These are phyloP conservation scores for Phragmatobia fuliginosa DNA, from an alignment of 2,888 invertebrate species.

Conservation along the genomic window DNA sequence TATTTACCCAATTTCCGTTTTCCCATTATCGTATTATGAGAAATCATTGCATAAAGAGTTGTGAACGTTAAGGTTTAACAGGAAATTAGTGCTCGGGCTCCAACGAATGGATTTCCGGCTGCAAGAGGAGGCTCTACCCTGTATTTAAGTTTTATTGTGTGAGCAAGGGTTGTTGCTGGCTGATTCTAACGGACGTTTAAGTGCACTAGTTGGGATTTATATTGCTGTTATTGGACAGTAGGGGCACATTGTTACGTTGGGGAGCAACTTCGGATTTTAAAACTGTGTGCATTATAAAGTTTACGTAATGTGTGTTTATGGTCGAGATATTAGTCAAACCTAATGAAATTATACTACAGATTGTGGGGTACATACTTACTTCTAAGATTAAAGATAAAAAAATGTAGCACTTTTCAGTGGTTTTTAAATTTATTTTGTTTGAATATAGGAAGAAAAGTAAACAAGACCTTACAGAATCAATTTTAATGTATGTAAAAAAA, in stretches of 20 bases:
- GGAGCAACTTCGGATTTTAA: neutral
- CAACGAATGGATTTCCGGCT: slow-evolving; percentile 69
- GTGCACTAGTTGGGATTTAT: slow-evolving; percentile 45
- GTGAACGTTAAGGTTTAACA: slow-evolving; percentile 39
- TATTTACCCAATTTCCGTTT: slow-evolving; percentile 1
- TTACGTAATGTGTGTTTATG: neutral
- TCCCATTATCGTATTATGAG: slow-evolving; percentile 10
- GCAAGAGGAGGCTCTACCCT: slow-evolving; percentile 46
- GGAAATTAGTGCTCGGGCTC: slow-evolving; percentile 70
- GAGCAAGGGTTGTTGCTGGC: slow-evolving; percentile 44
- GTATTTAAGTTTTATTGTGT: slow-evolving; percentile 70
- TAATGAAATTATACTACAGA: neutral
- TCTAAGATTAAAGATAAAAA: no score
- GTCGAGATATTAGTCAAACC: no score
- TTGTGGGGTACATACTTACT: neutral
- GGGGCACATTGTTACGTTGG: slow-evolving; percentile 8
- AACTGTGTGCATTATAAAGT: neutral
- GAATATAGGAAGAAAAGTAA: no score
- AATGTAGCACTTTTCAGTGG: no score
- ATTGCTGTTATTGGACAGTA: slow-evolving; percentile 35
- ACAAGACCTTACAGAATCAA: no score
- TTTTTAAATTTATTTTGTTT: no score
- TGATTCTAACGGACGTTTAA: slow-evolving; percentile 51
- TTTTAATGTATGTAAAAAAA: no score
- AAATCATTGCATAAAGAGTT: slow-evolving; percentile 8